These are phyloP conservation scores for Ischnus inquisitorius DNA, from an alignment of 2,888 invertebrate genomes.

Conservation along the genomic window DNA sequence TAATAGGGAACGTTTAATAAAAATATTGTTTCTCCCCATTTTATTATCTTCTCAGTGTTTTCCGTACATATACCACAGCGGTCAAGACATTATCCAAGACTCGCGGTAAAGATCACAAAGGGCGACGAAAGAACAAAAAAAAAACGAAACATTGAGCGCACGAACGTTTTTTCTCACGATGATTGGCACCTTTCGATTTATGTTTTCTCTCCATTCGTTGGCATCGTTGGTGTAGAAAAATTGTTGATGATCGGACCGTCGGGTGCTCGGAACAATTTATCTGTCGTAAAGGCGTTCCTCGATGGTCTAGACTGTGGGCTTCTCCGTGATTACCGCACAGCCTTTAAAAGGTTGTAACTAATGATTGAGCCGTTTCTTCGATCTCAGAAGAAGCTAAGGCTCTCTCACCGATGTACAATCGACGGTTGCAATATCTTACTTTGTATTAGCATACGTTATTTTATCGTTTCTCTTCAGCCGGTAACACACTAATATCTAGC, in stretches of 20 bases:
- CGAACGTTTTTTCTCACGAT: constrained; percentile 63
- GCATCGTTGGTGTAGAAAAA: constrained; percentile 15
- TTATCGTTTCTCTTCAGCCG: constrained; percentile 12
- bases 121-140: constrained; percentile 44
- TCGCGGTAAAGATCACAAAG: constrained; percentile 63
- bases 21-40: constrained; percentile 27
- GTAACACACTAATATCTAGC: constrained; percentile 15
- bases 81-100: neutral
- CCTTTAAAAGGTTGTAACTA: constrained; percentile 32
- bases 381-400: constrained; percentile 18
- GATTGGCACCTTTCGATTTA: constrained; percentile 65
- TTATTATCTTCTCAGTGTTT: constrained; percentile 7
- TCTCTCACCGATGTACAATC: constrained; percentile 2
- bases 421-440: neutral
- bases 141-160: constrained; percentile 59
- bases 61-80: neutral
- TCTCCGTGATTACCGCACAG: neutral
- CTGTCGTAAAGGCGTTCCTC: constrained; percentile 42
- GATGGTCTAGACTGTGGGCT: constrained; percentile 10
- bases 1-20: constrained; percentile 30
- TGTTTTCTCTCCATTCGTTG: constrained; percentile 46
- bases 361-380: constrained; percentile 52
- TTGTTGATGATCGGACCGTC: constrained; percentile 43
- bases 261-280: constrained; percentile 56
- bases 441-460: constrained; percentile 38